phyloP scores from a whole-genome alignment of 2,113 vertebrate species.

The Noctilio leporinus region DNA sequence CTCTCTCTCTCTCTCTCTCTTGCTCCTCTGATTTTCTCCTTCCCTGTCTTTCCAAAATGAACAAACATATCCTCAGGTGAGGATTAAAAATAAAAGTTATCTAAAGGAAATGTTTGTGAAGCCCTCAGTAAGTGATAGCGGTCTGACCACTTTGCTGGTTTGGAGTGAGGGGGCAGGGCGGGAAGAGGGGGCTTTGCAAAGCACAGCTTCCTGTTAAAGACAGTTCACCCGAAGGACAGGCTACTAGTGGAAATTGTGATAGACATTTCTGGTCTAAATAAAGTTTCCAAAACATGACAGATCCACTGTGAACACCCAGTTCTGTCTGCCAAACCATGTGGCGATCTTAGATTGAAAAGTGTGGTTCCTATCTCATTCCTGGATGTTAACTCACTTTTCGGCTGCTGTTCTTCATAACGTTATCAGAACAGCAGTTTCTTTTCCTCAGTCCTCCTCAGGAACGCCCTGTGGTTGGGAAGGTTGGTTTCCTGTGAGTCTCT shows the following conservation, averaged over 20 bases:
- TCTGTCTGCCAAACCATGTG: not conserved
- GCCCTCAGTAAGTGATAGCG: not conserved
- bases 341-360: not conserved
- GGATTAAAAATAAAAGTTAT: not conserved
- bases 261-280: not conserved
- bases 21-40: too few relatives aligned
- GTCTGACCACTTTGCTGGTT: not conserved
- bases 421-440: not conserved
- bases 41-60: too few relatives aligned
- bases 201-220: not conserved
- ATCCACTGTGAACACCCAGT: not conserved
- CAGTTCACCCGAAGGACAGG: not conserved
- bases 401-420: not conserved
- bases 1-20: too few relatives aligned
- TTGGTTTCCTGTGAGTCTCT: not conserved
- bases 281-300: not conserved
- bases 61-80: too few relatives aligned
- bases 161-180: not conserved
- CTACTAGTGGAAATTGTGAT: not conserved
- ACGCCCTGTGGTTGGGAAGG: rapidly evolving
- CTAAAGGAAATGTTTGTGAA: not conserved
- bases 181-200: not conserved
- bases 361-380: not conserved
- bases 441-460: not conserved
- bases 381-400: not conserved